phyloP scores from a whole-genome alignment of 1,140 invertebrate species.

The Sinonovacula constricta region DNA sequence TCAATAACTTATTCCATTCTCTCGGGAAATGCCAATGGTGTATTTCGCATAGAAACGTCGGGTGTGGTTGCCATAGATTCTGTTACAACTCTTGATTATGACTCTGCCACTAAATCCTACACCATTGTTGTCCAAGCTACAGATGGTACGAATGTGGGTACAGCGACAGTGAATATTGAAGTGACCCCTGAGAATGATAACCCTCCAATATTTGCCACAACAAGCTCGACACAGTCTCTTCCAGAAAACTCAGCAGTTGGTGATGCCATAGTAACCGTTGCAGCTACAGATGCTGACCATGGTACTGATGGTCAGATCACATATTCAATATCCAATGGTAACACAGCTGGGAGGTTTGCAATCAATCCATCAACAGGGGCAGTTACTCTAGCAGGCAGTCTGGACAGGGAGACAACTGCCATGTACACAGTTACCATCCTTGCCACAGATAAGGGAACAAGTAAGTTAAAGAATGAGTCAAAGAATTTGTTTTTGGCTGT shows the following conservation, averaged over 20 bases:
- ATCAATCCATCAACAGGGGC: constrained; percentile 56
- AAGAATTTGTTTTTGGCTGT: too few species aligned
- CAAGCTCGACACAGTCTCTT: constrained; percentile 36
- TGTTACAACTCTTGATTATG: constrained; percentile 29
- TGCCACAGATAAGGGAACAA: constrained; percentile 59
- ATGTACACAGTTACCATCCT: constrained; percentile 53
- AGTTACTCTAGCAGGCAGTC: constrained; percentile 56
- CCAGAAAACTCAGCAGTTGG: constrained; percentile 42
- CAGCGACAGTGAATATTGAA: constrained; percentile 41
- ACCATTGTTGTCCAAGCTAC: constrained; percentile 40
- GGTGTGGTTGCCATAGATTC: constrained; percentile 26
- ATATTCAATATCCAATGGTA: constrained; percentile 28
- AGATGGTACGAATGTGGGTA: constrained; percentile 51
- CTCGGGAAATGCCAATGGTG: constrained; percentile 24
- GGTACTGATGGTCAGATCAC: constrained; percentile 23
- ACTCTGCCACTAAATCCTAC: constrained; percentile 22
- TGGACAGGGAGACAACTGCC: constrained; percentile 57
- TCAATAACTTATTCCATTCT: constrained; percentile 24
- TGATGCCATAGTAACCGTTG: constrained; percentile 8
- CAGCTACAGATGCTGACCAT: constrained; percentile 28
- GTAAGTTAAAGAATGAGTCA: too few species aligned
- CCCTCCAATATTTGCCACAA: constrained; percentile 50
- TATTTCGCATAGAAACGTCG: constrained; percentile 42
- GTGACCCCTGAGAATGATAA: constrained; percentile 58
- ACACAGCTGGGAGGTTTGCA: constrained; percentile 42